phyloP scores from a whole-genome alignment of 2,888 invertebrate genomes.

The Dolomedes plantarius region DNA sequence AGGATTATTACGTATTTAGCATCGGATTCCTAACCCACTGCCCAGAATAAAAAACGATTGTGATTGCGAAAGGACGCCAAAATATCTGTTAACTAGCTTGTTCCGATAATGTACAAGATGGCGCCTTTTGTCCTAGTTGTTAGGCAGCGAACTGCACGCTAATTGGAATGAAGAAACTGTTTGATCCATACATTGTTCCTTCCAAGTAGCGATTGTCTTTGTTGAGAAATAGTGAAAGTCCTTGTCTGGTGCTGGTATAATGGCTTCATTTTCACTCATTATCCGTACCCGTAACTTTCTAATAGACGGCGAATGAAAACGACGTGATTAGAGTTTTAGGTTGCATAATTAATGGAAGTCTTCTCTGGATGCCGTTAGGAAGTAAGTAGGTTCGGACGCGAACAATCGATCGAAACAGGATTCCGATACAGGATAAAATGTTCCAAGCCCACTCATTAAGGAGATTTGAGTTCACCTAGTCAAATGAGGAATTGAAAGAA shows the following conservation, averaged over 20 bases:
- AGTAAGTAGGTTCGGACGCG: neutral
- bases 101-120: constrained; percentile 24
- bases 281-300: constrained; percentile 9
- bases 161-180: constrained; percentile 62
- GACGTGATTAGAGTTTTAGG: constrained; percentile 65
- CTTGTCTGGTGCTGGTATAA: constrained; percentile 49
- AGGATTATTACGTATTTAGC: constrained; percentile 3
- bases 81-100: constrained; percentile 5
- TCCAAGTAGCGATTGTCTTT: constrained; percentile 48
- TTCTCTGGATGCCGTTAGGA: neutral
- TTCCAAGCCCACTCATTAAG: neutral
- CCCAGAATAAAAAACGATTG: neutral
- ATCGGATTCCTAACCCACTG: neutral
- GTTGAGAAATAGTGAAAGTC: constrained; percentile 48
- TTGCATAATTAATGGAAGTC: constrained; percentile 54
- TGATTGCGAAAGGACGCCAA: neutral
- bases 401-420: neutral
- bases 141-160: constrained; percentile 24
- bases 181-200: constrained; percentile 53
- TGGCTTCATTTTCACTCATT: constrained; percentile 66
- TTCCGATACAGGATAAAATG: neutral
- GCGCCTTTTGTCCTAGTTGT: constrained; percentile 34
- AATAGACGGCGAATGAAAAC: constrained; percentile 48
- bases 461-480: no score
- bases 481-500: no score